Evolutionary conservation across 37 sponge, comb jelly and placozoan genomes (phyloP).

Genomic region (Eunapius fragilis): DNA sequence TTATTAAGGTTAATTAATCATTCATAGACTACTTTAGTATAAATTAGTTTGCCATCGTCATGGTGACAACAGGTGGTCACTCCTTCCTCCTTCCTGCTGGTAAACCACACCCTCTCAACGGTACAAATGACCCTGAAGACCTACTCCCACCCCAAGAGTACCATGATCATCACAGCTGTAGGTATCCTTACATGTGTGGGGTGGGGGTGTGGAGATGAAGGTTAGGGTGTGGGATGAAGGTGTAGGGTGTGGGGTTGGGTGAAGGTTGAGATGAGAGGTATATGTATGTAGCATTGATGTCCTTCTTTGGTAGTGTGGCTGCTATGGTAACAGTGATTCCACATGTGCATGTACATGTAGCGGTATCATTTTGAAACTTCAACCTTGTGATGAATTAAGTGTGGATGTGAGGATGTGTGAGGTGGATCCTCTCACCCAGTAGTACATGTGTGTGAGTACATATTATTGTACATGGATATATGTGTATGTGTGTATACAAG

Average conservation of each 20-base stretch:
- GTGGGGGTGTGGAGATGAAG: background rate
- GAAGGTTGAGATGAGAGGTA: background rate
- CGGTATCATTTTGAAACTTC: no score
- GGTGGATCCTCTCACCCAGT: no score
- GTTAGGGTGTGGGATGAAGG: background rate
- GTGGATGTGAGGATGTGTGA: no score
- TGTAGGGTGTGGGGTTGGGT: background rate
- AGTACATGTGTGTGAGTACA: no score
- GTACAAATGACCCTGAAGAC: constrained; percentile 23
- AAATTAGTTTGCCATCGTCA: background rate
- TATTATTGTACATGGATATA: no score
- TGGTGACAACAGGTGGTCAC: constrained; percentile 20
- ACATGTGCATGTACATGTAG: no score
- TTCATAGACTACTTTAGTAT: background rate
- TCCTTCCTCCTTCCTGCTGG: constrained; percentile 37
- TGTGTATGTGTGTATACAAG: no score
- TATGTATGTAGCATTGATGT: no score
- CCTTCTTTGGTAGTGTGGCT: no score
- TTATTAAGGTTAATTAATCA: constrained; percentile 8
- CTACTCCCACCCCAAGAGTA: background rate
- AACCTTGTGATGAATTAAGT: no score
- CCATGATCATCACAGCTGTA: constrained; percentile 28
- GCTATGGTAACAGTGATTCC: no score
- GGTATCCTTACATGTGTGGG: background rate
- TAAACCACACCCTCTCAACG: constrained; percentile 28